Conservation (phyloP, 2,797 vertebrate species). For the Etheostoma nigrum region DNA sequence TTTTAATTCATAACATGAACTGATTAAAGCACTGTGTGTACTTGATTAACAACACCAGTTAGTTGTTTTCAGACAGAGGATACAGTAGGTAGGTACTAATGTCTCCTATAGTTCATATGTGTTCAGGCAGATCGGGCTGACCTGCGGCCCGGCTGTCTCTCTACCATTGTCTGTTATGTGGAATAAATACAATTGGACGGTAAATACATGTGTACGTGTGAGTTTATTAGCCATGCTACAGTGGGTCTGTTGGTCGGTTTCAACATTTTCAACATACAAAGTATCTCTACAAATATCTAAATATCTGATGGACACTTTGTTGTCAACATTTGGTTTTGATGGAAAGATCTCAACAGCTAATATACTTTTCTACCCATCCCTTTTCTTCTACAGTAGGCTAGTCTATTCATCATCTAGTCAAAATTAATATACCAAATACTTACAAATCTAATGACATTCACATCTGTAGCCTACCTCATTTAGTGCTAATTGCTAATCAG, state of each 20-base stretch:
- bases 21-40: constrained; percentile 29
- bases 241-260: background rate
- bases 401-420: too few relatives aligned
- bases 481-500: too few relatives aligned
- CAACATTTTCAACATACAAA: background rate
- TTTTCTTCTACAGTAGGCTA: background rate
- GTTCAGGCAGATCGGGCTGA: constrained; percentile 32
- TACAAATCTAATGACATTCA: too few relatives aligned
- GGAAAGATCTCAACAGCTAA: background rate
- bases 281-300: background rate
- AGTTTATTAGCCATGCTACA: background rate
- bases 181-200: constrained; percentile 76
- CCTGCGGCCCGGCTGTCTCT: constrained; percentile 38
- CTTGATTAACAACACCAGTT: constrained; percentile 6
- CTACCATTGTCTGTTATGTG: constrained; percentile 77
- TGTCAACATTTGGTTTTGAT: background rate
- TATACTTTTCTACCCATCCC: background rate
- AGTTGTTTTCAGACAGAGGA: constrained; percentile 27
- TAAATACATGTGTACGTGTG: background rate
- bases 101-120: constrained; percentile 51
- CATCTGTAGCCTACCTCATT: too few relatives aligned
- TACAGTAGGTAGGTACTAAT: constrained; percentile 38
- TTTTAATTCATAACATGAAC: constrained; percentile 13
- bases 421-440: too few relatives aligned
- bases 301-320: background rate